Evolutionary conservation across 2,797 vertebrate genomes (phyloP).

Genomic region (Trichosurus vulpecula): DNA sequence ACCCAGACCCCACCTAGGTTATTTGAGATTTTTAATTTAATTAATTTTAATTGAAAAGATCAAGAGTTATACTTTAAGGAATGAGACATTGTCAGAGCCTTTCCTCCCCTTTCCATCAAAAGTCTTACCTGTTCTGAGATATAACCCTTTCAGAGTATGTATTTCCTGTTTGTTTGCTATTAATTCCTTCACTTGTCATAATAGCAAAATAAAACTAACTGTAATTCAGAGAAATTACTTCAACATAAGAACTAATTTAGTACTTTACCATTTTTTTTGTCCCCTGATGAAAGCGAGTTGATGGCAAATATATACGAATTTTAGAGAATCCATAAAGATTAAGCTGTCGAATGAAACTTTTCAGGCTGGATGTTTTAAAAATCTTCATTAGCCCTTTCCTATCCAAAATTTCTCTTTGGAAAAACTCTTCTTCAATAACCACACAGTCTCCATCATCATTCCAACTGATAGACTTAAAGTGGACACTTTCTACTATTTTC

Average conservation of each 20-base stretch:
- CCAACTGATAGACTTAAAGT: constrained; percentile 50
- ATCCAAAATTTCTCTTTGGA: constrained; percentile 58
- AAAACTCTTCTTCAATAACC: constrained; percentile 48
- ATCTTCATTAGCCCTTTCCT: background rate
- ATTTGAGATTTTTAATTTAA: background rate
- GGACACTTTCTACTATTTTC: constrained; percentile 16
- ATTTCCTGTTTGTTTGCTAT: too few relatives aligned
- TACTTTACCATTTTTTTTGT: constrained; percentile 42
- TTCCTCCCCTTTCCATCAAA: too few relatives aligned
- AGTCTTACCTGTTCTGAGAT: too few relatives aligned
- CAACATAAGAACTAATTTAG: background rate
- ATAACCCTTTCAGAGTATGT: too few relatives aligned
- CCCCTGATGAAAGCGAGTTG: rapidly evolving
- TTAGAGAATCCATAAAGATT: constrained; percentile 61
- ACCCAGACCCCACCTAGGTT: background rate
- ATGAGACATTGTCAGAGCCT: background rate
- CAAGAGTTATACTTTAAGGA: background rate
- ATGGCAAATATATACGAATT: background rate
- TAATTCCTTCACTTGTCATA: too few relatives aligned
- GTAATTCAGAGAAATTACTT: background rate
- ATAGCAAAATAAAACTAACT: background rate
- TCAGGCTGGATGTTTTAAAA: constrained; percentile 60
- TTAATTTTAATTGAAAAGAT: too few relatives aligned
- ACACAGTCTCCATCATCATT: constrained; percentile 15
- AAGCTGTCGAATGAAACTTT: constrained; percentile 54